phyloP scores from a whole-genome alignment of 1,140 invertebrate genomes.

The Antheraea mylitta region DNA sequence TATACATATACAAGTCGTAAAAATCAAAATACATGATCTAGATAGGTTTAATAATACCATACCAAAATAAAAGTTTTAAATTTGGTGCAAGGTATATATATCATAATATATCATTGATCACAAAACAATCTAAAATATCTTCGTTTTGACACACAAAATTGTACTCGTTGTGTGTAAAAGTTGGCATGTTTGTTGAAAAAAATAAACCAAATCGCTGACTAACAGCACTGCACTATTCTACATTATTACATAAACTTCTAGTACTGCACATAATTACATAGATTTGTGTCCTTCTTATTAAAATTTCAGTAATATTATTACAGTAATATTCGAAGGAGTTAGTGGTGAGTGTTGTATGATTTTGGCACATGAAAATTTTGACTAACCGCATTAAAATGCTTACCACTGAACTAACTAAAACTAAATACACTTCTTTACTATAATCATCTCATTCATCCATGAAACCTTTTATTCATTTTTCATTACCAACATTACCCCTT shows the following conservation, averaged over 20 bases:
- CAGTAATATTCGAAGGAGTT: conserved; percentile 68
- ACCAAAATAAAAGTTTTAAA: neutral
- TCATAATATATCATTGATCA: neutral
- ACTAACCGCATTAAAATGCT: conserved; percentile 55
- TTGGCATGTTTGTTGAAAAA: conserved; percentile 61
- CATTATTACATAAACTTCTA: conserved; percentile 49
- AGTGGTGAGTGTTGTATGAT: conserved; percentile 76
- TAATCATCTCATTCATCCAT: neutral
- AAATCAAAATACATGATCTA: too few relatives aligned
- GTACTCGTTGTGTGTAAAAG: conserved; percentile 57
- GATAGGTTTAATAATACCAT: too few relatives aligned
- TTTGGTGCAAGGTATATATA: conserved; percentile 14
- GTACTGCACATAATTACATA: conserved; percentile 53
- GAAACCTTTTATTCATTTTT: neutral
- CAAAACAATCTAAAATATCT: conserved; percentile 50
- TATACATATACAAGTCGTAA: conserved; percentile 24
- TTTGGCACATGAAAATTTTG: conserved; percentile 50
- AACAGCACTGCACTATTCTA: conserved; percentile 68
- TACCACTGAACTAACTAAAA: conserved; percentile 50
- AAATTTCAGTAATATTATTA: conserved; percentile 70
- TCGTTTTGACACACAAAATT: conserved; percentile 63
- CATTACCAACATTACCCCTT: neutral
- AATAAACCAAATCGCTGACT: conserved; percentile 52
- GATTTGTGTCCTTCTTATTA: conserved; percentile 62
- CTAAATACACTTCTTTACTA: neutral